phyloP scores from a whole-genome alignment of 2,797 vertebrate species.

The Astyanax mexicanus region DNA sequence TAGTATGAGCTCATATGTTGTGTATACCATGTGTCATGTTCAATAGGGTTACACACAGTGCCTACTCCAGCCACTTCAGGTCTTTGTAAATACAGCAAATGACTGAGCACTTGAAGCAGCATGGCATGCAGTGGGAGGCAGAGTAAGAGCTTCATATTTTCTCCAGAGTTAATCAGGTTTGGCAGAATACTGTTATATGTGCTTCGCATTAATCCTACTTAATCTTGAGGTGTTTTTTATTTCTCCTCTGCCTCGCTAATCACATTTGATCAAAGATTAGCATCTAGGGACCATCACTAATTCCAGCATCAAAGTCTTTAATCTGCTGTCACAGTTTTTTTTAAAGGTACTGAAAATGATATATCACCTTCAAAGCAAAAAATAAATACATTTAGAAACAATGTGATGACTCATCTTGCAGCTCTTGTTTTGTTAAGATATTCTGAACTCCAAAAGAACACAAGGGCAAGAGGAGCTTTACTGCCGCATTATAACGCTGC shows the following conservation, averaged over 20 bases:
- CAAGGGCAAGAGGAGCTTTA: neutral
- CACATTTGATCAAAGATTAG: constrained; percentile 32
- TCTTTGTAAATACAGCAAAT: constrained; percentile 44
- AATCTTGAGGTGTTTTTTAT: constrained; percentile 46
- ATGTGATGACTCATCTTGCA: constrained; percentile 5
- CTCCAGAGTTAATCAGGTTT: constrained; percentile 52
- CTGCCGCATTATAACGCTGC: too few relatives aligned
- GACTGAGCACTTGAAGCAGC: constrained; percentile 44
- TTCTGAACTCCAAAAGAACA: neutral
- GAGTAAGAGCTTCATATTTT: constrained; percentile 41
- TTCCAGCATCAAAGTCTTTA: constrained; percentile 20
- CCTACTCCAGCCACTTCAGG: neutral
- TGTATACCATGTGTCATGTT: neutral
- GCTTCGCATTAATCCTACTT: constrained; percentile 47
- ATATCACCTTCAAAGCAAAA: constrained; percentile 17
- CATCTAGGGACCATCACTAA: constrained; percentile 12
- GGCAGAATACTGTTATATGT: constrained; percentile 47
- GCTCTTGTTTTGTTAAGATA: neutral
- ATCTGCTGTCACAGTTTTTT: constrained; percentile 11
- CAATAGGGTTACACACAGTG: neutral
- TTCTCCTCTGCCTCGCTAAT: constrained; percentile 20
- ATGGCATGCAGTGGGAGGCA: constrained; percentile 50
- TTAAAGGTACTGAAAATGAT: constrained; percentile 16
- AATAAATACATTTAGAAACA: neutral
- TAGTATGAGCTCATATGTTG: neutral